A percentile compares a stretch with the other conserved stretches of the same genome.
These are phyloP conservation scores for Monodelphis domestica DNA, from an alignment of 2,797 vertebrate species.

Conservation along the genomic window DNA sequence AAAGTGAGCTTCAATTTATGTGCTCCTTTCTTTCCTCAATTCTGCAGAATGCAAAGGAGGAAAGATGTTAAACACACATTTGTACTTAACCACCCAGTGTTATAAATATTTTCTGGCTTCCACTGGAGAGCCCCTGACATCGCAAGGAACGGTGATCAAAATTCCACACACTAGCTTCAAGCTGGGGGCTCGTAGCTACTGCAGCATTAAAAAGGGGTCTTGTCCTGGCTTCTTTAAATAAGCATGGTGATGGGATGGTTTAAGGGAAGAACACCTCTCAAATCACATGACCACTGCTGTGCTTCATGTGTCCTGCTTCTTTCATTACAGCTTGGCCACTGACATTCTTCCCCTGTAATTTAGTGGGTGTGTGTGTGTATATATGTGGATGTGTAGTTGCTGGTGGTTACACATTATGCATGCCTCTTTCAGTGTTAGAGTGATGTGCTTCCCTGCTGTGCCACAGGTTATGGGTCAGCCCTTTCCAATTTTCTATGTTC, in stretches of 20 bases:
- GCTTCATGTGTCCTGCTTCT: constrained; percentile 86
- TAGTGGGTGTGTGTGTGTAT: constrained; percentile 70
- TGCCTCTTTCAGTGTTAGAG: constrained; percentile 80
- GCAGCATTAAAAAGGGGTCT: constrained; percentile 71
- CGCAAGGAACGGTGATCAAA: constrained; percentile 71
- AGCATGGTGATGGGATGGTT: constrained; percentile 74
- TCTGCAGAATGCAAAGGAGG: constrained; percentile 69
- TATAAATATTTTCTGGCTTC: constrained; percentile 59
- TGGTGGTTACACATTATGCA: constrained; percentile 85
- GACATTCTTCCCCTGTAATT: constrained; percentile 80
- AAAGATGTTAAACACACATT: constrained; percentile 61
- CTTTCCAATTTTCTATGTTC: constrained; percentile 74
- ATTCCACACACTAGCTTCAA: constrained; percentile 67
- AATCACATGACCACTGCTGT: constrained; percentile 78
- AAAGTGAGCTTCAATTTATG: constrained; percentile 58
- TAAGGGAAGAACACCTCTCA: constrained; percentile 77
- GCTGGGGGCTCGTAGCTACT: constrained; percentile 70
- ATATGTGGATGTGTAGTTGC: constrained; percentile 71
- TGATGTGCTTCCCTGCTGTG: constrained; percentile 78
- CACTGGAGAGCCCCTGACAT: constrained; percentile 77
- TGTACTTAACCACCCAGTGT: constrained; percentile 52
- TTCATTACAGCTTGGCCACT: constrained; percentile 85
- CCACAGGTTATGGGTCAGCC: constrained; percentile 73
- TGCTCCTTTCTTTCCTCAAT: constrained; percentile 62
- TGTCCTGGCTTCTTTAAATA: constrained; percentile 75